Base-by-base conservation (phyloP, 2,113 vertebrate species). In the Colinus virginianus region DNA sequence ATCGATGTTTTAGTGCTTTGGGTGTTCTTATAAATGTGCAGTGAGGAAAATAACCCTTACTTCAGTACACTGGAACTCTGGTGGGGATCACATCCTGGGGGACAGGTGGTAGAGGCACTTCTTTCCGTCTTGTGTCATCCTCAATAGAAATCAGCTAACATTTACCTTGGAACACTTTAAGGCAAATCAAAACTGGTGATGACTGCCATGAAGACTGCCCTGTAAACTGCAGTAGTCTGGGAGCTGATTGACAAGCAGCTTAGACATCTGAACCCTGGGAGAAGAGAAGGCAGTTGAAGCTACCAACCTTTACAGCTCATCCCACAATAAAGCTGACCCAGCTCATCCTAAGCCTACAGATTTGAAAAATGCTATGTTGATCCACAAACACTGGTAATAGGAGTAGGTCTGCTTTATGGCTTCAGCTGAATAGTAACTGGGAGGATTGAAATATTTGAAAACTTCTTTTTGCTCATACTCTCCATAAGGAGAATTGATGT, bases 251-350 rank as follows among this genome's bases (percentile, higher is more conserved):
- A 96, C 90, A 96, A 70, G 71, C 42, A 88, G 61, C 46, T 93
- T 78, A 93, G 95, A 88, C 42, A 74, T 90, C 88, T 88, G 88
- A 92, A 88, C 68, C 80, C 34, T 5, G 21, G 76, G 63, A 94
- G 55, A 64, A 77, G 55, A 61, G 77, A 26, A 93, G 91, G 87
- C 78, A 92, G 82, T 77, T 94, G 83, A 93, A 91, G 90, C 85
- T 95, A 90, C 85, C 95, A 96, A 70, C 64, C 56, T 91, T 91
- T 94, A 93, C 92, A 93, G 64, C 46, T 94, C 70, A 61, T 93
- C 68, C 88, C 1, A 36, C 61, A 64, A 69, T 93, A 95, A 96
- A 78, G 34, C 88, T 94, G 83, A 86, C 88, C 90, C 83, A 90
- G 56, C 72, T 94, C 11, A 42, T 56, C 83, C 49, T 71, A 78